Conservation (phyloP, 2,113 vertebrate species). For the Tragelaphus imberbis region DNA sequence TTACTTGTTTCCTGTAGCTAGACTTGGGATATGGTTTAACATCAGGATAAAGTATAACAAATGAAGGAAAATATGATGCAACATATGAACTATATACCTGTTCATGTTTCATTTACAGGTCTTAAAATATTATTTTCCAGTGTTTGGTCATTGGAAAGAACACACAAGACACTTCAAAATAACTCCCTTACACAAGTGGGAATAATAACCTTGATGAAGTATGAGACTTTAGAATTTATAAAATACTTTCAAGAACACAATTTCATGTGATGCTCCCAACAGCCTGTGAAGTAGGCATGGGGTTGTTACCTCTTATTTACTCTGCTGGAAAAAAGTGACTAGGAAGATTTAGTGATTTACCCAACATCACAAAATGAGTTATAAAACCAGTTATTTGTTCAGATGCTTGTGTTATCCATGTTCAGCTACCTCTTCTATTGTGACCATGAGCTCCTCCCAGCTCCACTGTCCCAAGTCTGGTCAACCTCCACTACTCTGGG, state of each 20-base stretch:
- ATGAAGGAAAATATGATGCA: slow-evolving; percentile 47
- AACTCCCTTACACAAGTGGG: background rate
- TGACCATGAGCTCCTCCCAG: background rate
- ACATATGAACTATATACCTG: slow-evolving; percentile 1
- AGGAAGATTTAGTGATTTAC: background rate
- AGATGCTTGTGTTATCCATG: background rate
- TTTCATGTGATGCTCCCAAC: background rate
- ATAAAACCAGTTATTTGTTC: background rate
- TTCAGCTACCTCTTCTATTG: background rate
- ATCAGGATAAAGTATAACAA: slow-evolving; percentile 37
- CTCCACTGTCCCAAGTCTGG: background rate
- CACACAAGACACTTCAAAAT: background rate
- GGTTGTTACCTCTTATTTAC: background rate
- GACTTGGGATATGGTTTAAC: background rate
- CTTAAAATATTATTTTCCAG: slow-evolving; percentile 40
- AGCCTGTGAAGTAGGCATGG: background rate
- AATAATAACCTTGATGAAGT: background rate
- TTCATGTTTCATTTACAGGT: slow-evolving; percentile 33
- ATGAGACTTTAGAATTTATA: slow-evolving; percentile 11
- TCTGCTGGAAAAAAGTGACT: background rate
- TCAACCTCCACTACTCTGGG: background rate
- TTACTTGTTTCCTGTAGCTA: slow-evolving; percentile 5
- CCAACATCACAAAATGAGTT: background rate
- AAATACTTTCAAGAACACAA: background rate
- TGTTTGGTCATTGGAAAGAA: slow-evolving; percentile 8